Conservation (phyloP, 2,113 vertebrate species). For the Leptosomus discolor region DNA sequence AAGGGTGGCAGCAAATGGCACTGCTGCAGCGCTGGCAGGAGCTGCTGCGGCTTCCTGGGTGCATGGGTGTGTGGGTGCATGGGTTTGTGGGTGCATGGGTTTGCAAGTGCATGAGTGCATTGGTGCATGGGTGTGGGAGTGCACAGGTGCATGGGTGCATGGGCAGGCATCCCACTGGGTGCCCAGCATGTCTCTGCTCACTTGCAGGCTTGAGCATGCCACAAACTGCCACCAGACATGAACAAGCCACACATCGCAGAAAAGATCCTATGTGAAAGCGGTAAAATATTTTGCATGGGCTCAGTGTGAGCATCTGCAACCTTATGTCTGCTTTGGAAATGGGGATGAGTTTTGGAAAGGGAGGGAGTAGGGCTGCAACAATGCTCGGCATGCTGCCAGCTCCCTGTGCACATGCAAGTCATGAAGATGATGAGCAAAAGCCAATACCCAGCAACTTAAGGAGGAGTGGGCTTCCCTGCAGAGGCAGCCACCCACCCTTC, state of each 20-base stretch:
- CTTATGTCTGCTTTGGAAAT: neutral
- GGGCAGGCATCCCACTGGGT: neutral
- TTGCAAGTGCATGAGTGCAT: neutral
- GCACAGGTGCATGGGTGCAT: no score
- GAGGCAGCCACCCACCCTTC: neutral
- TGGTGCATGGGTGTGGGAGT: rapidly evolving
- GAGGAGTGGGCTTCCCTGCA: neutral
- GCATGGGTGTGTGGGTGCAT: neutral
- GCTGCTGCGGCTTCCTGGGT: rapidly evolving
- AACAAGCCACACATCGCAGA: neutral
- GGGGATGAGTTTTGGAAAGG: neutral
- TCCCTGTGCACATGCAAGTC: neutral
- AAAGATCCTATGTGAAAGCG: rapidly evolving
- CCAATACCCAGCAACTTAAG: neutral
- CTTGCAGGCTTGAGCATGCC: neutral
- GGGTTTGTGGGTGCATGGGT: neutral
- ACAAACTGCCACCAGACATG: neutral
- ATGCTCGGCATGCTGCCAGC: rapidly evolving
- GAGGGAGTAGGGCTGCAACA: neutral
- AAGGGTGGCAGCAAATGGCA: neutral
- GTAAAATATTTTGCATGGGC: neutral
- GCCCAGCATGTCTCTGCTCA: neutral
- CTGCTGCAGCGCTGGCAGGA: neutral
- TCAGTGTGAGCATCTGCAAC: neutral
- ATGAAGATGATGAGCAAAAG: neutral